A percentile compares a stretch with the other conserved stretches of the same genome.
phyloP scores from a whole-genome alignment of 2,113 vertebrate genomes.

The Telmatochromis sp. region DNA sequence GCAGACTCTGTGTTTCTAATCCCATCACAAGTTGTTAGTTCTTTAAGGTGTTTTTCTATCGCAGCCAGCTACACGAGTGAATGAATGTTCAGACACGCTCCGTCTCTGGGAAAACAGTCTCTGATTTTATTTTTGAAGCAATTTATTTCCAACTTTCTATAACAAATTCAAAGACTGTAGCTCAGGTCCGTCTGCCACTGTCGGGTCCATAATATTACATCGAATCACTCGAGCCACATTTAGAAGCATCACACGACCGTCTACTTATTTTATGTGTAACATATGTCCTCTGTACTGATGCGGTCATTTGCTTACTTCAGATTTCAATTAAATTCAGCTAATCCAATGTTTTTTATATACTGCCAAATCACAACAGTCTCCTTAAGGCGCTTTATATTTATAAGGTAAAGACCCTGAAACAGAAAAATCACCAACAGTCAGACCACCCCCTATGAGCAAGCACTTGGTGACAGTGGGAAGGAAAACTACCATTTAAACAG shows the following conservation, averaged over 20 bases:
- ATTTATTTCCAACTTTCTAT: background rate
- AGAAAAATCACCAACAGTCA: background rate
- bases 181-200: background rate
- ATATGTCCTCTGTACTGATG: background rate
- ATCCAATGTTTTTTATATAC: background rate
- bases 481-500: background rate
- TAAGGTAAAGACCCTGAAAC: background rate
- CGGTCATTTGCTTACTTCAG: background rate
- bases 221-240: background rate
- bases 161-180: background rate
- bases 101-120: background rate
- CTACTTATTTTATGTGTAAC: background rate
- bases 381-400: background rate
- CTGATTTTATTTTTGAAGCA: background rate
- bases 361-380: background rate
- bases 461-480: background rate
- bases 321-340: background rate
- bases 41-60: conserved; percentile 33
- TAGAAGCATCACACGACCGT: background rate
- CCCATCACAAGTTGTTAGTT: conserved; percentile 6
- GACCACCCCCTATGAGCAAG: background rate
- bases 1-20: conserved; percentile 25
- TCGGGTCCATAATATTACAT: background rate
- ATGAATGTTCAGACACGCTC: background rate
- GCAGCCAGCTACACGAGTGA: background rate